Evolutionary conservation across 2,113 vertebrate genomes (phyloP).

Genomic region (Dendrocopos noguchii): DNA sequence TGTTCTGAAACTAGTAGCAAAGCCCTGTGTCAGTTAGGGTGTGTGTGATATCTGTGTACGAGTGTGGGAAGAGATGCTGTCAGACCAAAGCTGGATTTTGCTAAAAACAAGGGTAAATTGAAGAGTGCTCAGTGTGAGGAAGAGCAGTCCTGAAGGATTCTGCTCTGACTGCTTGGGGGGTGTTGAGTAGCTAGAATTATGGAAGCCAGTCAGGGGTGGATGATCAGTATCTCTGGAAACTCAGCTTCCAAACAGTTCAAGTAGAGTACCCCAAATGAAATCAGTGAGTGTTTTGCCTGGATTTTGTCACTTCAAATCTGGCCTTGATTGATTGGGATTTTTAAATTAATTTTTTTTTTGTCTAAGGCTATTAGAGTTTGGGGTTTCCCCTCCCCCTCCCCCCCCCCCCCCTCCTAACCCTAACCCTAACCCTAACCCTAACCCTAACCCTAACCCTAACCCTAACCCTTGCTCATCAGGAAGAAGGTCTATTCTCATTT

Average conservation of each 20-base stretch:
- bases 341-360: too few species aligned
- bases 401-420: too few species aligned
- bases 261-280: neutral
- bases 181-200: neutral
- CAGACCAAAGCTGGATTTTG: neutral
- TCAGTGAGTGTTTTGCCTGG: neutral
- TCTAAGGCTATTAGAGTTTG: neutral
- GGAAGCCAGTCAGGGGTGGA: neutral
- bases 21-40: neutral
- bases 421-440: too few species aligned
- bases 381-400: neutral
- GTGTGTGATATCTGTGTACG: too few species aligned
- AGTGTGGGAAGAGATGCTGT: neutral
- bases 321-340: neutral
- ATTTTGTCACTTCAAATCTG: neutral
- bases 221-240: neutral
- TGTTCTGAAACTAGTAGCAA: rapidly evolving
- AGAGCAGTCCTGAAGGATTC: neutral
- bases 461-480: neutral
- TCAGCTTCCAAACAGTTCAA: neutral
- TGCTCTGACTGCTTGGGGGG: neutral
- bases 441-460: too few species aligned
- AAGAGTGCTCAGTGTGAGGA: neutral
- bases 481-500: neutral
- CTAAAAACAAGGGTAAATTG: neutral